Conservation (phyloP, 2,888 invertebrate species). For the Drosophila cognata region DNA sequence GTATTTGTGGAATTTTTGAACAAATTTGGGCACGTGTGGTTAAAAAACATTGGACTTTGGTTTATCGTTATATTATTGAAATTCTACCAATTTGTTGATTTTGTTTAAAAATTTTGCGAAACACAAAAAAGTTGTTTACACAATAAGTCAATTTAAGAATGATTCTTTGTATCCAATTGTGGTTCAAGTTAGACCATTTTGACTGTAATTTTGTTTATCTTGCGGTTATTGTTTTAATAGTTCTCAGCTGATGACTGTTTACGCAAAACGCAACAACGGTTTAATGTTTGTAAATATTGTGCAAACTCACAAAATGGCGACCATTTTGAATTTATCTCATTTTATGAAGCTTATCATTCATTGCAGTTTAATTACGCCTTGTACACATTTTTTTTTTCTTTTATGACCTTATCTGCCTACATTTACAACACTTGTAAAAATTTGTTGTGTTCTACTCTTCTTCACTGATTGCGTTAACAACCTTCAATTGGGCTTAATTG, state of each 20-base stretch:
- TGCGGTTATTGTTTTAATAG: slow-evolving; percentile 30
- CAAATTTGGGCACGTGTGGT: background rate
- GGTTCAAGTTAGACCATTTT: background rate
- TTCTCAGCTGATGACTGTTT: slow-evolving; percentile 7
- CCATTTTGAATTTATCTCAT: slow-evolving; percentile 9
- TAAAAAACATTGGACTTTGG: background rate
- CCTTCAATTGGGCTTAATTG: slow-evolving; percentile 8
- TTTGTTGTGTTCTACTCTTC: background rate
- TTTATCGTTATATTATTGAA: background rate
- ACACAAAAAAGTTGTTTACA: background rate
- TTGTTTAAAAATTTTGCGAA: background rate
- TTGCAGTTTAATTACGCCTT: slow-evolving; percentile 11
- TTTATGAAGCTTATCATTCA: slow-evolving; percentile 25
- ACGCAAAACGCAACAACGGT: slow-evolving; percentile 8
- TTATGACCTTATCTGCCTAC: background rate
- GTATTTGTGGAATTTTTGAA: background rate
- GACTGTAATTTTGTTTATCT: slow-evolving; percentile 25
- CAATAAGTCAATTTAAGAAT: background rate
- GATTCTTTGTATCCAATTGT: background rate
- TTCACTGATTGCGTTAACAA: slow-evolving; percentile 8
- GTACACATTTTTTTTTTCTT: background rate
- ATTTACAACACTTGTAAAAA: background rate
- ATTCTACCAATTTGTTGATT: background rate
- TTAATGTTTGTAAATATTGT: slow-evolving; percentile 15
- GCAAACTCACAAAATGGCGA: background rate